Base-by-base conservation (phyloP, 30 jellyfish, hydroid and myxozoan genomes). In the Turritopsis rubra region DNA sequence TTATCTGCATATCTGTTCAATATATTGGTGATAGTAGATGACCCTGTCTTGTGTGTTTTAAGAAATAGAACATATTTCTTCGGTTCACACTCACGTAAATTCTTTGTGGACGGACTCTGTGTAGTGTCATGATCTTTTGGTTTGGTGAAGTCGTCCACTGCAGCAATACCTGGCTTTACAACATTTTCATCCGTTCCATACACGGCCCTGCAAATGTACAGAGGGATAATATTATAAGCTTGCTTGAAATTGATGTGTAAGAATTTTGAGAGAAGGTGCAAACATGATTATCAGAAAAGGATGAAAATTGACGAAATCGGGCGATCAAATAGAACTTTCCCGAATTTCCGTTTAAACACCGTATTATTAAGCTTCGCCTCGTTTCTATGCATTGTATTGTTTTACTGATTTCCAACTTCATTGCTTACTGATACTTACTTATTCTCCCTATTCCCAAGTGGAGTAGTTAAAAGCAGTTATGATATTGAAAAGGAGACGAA, bases 21-120 rank as follows among this genome's bases (percentile, higher is more conserved):
- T 70, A 93, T 93, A 74, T 93, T 93, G 31, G 99, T 93, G 16
- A 93, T 88, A 21, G 99, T 93, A 70, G 97, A 84, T 53, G 97
- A 85, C 21, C 99, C 99, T 21, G 99, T 93, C 66, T 93, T 93
- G 87, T 93, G 99, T 19, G 99, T 93, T 68, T 93, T 93, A 72
- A 93, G 71, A 78, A 93, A 93, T 27, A 93, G 86, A 28, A 93
- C 96, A 65, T 88, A 74, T 16, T 88, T 82, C 71, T 79, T 84
- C 28, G 99, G 96, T 29, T 74, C 75, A 65, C 98, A 92, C 7
- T 24, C 60, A 17, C 84, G 0, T 73, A n/a, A 1, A 1, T 41
- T 41, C 13, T 5, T 41, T 41, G 13, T 3, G 5, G 60, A 13
- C 60, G 9, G 60, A 41, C 9, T 41, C 5, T 5, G 60, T 41